Conservation (phyloP, 37 sponge, comb jelly and placozoan species). For the Ephydatia muelleri region DNA sequence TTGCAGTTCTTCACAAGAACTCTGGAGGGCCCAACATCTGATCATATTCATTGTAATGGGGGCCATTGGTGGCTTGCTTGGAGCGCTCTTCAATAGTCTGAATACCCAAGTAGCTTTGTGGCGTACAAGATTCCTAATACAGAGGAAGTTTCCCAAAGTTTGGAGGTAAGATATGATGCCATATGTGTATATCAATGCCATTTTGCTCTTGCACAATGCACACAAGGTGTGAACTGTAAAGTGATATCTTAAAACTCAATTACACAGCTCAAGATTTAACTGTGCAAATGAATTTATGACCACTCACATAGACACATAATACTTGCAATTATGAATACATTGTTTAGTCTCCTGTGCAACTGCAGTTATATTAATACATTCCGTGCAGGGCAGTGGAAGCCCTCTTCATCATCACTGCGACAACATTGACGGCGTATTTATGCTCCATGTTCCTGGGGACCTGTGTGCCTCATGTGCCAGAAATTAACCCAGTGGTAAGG, state of each 20-base stretch:
- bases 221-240: too few relatives aligned
- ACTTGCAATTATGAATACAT: too few relatives aligned
- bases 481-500: not conserved
- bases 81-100: conserved; percentile 90
- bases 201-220: not conserved
- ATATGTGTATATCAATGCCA: too few relatives aligned
- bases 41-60: conserved; percentile 88
- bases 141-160: conserved; percentile 2
- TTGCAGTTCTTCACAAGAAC: too few relatives aligned
- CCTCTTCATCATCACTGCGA: conserved; percentile 65
- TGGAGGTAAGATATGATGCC: conserved; percentile 24
- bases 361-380: too few relatives aligned
- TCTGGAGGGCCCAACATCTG: conserved; percentile 79
- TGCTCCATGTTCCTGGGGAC: conserved; percentile 62
- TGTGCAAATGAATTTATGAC: too few relatives aligned
- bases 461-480: conserved; percentile 32
- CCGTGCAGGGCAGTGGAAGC: conserved; percentile 60
- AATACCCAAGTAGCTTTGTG: conserved; percentile 82
- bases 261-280: too few relatives aligned
- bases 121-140: conserved; percentile 72
- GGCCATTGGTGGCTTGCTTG: conserved; percentile 88
- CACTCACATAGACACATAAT: too few relatives aligned
- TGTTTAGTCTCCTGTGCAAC: too few relatives aligned
- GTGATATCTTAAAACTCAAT: too few relatives aligned
- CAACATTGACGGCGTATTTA: conserved; percentile 52